Percentiles rank a stretch among this genome's conserved stretches.
Conservation (phyloP, 2,888 invertebrate genomes). For the Anoplius nigerrimus region DNA sequence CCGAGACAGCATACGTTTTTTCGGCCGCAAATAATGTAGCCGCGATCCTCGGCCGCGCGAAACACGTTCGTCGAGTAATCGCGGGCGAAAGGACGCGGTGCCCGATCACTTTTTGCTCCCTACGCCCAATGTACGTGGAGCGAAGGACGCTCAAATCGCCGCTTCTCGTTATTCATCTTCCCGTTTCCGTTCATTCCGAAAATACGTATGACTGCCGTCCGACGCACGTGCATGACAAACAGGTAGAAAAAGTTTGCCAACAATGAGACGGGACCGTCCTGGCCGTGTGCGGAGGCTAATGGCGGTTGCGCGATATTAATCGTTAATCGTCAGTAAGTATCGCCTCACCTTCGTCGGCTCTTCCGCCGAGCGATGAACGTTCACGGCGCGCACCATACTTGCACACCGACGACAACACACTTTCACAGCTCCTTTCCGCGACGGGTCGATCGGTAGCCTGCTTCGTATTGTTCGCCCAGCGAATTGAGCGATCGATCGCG, state of each 20-base stretch:
- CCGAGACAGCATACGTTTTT: no score
- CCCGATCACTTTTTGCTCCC: no score
- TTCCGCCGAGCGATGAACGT: constrained; percentile 24
- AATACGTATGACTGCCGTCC: no score
- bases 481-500: constrained; percentile 29
- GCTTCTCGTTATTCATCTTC: no score
- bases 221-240: no score
- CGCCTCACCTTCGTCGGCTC: constrained; percentile 42
- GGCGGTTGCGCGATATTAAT: neutral
- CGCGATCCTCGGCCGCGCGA: no score
- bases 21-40: no score
- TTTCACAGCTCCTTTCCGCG: constrained; percentile 12
- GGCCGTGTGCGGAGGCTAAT: constrained; percentile 1
- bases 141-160: no score
- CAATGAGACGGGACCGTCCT: constrained; percentile 1
- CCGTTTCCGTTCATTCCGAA: no score
- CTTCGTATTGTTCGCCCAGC: constrained; percentile 24
- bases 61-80: no score
- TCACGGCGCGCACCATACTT: constrained; percentile 38
- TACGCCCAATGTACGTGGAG: no score
- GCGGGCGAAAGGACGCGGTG: no score
- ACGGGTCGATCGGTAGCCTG: constrained; percentile 32
- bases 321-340: constrained; percentile 7
- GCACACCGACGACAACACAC: constrained; percentile 17
- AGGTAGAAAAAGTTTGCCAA: constrained; percentile 10